These are phyloP conservation scores for Cetoscarus ocellatus DNA, from an alignment of 2,797 vertebrate species.

Conservation along the genomic window DNA sequence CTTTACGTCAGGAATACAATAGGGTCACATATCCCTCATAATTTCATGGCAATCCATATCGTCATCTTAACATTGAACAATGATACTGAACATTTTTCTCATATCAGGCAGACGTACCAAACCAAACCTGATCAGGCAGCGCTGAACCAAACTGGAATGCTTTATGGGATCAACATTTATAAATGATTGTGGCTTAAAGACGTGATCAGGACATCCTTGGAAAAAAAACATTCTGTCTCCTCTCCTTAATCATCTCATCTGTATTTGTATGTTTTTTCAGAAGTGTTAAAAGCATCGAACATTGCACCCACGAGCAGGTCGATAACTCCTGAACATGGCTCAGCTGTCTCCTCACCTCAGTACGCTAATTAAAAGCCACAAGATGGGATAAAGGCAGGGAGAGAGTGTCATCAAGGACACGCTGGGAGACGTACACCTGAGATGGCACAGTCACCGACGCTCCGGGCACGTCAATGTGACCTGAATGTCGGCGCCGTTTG, in stretches of 20 bases:
- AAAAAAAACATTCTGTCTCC: constrained; percentile 52
- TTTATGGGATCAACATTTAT: no score
- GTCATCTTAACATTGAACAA: no score
- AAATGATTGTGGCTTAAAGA: no score
- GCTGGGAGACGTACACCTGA: constrained; percentile 80
- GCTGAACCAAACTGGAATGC: no score
- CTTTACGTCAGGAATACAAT: no score
- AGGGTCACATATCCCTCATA: no score
- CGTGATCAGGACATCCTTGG: no score
- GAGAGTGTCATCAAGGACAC: constrained; percentile 79
- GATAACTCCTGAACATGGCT: constrained; percentile 65
- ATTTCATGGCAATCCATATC: no score
- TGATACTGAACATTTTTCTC: no score
- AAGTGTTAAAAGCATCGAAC: constrained; percentile 45
- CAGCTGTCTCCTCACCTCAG: constrained; percentile 56
- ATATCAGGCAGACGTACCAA: no score
- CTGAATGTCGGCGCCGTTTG: constrained; percentile 72
- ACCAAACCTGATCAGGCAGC: no score
- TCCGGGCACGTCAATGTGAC: constrained; percentile 72
- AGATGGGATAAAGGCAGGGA: constrained; percentile 70
- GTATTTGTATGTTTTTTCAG: constrained; percentile 35
- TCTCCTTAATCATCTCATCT: constrained; percentile 24
- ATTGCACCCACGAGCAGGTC: constrained; percentile 22
- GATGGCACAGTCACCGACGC: constrained; percentile 71
- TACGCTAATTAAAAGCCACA: constrained; percentile 73